Conservation (phyloP, 2,888 invertebrate genomes). For the Galeruca laticollis region DNA sequence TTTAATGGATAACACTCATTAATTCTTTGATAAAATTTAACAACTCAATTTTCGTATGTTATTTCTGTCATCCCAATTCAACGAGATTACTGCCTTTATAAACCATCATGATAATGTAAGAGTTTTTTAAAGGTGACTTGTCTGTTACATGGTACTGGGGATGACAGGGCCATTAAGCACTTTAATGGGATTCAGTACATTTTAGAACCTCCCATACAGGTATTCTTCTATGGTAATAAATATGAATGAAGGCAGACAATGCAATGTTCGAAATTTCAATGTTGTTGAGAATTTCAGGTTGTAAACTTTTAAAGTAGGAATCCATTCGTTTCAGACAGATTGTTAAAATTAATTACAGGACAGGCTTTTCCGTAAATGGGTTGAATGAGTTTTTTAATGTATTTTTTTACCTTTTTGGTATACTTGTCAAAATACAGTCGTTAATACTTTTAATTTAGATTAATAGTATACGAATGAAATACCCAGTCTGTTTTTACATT, state of each 20-base stretch:
- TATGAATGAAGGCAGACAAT: conserved; percentile 35
- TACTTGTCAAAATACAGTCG: too few relatives aligned
- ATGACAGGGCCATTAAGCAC: conserved; percentile 38
- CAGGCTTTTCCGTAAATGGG: background rate
- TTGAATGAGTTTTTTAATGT: background rate
- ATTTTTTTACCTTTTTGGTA: background rate
- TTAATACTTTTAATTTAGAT: too few relatives aligned
- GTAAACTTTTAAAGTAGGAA: conserved; percentile 7
- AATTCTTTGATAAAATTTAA: background rate
- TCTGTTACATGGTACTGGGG: conserved; percentile 28
- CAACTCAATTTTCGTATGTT: conserved; percentile 7
- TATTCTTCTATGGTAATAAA: conserved; percentile 44
- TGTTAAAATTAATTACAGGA: background rate
- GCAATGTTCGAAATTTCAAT: conserved; percentile 31
- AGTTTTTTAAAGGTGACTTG: conserved; percentile 19
- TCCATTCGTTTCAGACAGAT: conserved; percentile 5
- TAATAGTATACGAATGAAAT: too few relatives aligned
- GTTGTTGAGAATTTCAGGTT: conserved; percentile 23
- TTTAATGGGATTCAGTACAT: conserved; percentile 40
- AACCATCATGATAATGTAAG: conserved; percentile 17
- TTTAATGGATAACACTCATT: background rate
- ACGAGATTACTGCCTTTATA: conserved; percentile 11
- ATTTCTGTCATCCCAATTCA: conserved; percentile 12
- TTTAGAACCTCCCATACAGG: conserved; percentile 35
- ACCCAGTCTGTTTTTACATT: too few relatives aligned